Evolutionary conservation across 2,888 invertebrate species (phyloP), one percentile per base, ranked within the genome.

Genomic region (Leptinotarsa rubiginosa): DNA sequence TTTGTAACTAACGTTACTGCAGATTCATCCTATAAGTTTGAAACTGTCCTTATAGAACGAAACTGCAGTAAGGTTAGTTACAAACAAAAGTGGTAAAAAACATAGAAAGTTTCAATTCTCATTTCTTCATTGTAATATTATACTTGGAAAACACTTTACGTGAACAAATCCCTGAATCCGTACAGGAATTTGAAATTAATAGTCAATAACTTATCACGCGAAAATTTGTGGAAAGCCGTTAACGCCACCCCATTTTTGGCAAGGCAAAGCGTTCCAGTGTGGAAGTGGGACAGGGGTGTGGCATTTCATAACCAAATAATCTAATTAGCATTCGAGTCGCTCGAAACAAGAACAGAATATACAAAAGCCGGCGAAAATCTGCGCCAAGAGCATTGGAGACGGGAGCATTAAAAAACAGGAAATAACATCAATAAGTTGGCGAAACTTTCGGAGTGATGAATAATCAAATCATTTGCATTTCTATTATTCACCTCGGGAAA

Each of bases 281-380:
- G 22, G 2, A 67, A n/a, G 25, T 65, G 50, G 47, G 56, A 18
- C 18, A 59, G 47, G 20, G 47, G 49, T 50, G 66, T 22, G n/a
- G 47, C 22, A 20, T 62, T 72, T 59, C 25, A 67, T 72, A 69
- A 65, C 54, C 20, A 69, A 65, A 72, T 72, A 72, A 54, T 54
- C 68, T 69, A 54, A 69, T 73, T 73, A 73, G 65, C 68, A 73
- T 73, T 73, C 73, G 56, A 25, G 49, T 16, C 69, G 65, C 47
- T 69, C 20, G n/a, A 41, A 65, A 64, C 47, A 65, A 56, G 56
- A 56, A 22, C 56, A 56, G 56, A 56, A 56, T 22, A 56, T 56
- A 56, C 56, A 25, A 56, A 65, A n/a, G 47, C 65, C 18, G 62
- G 7, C 62, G 16, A 62, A 62, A 62, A 25, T 31, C 64, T 22